Conservation (phyloP, 2,888 invertebrate genomes). For the Eristalis pertinax region DNA sequence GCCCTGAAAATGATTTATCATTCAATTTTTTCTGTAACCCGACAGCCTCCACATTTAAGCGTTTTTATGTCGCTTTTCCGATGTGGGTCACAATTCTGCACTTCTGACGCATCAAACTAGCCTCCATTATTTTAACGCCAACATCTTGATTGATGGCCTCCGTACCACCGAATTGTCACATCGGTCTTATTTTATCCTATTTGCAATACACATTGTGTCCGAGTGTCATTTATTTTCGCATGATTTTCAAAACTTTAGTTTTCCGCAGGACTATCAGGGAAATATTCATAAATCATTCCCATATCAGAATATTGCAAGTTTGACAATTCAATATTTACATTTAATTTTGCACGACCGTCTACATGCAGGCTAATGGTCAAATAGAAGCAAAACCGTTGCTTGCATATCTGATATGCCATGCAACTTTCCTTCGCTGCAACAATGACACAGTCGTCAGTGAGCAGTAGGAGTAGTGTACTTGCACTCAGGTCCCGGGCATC, state of each 20-base stretch:
- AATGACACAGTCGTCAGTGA: background rate
- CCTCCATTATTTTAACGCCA: background rate
- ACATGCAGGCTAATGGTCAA: background rate
- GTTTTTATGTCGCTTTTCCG: background rate
- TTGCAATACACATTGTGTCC: background rate
- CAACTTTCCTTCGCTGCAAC: background rate
- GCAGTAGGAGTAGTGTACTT: background rate
- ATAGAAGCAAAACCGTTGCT: background rate
- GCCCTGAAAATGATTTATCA: too few species aligned
- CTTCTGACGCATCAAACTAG: background rate
- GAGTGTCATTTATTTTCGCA: background rate
- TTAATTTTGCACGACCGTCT: background rate
- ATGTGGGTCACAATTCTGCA: background rate
- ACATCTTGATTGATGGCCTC: background rate
- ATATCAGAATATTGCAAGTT: constrained; percentile 44
- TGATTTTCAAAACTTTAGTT: background rate
- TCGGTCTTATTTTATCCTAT: background rate
- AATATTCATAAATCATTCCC: constrained; percentile 37
- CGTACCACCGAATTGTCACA: background rate
- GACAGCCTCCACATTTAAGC: background rate
- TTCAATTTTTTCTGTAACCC: background rate
- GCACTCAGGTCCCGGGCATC: constrained; percentile 8
- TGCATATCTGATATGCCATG: background rate
- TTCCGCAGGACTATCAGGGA: background rate
- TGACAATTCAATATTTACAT: constrained; percentile 41